A percentile compares a stretch with the other conserved stretches of the same genome.
Evolutionary conservation across 2,888 invertebrate genomes (phyloP).

Genomic region (Pterostichus madidus): DNA sequence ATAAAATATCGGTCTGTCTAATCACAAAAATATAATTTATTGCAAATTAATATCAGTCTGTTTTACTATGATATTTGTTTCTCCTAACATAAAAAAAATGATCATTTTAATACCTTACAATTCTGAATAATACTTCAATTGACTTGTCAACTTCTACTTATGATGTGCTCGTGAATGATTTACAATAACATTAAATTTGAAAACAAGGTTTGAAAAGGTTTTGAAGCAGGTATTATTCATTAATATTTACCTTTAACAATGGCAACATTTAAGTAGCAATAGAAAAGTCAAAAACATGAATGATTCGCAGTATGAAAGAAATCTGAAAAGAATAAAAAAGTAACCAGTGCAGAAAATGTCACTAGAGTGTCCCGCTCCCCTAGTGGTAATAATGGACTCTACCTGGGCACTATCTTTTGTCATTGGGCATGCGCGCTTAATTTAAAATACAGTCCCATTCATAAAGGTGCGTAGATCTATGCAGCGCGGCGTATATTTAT

Average conservation of each 20-base stretch:
- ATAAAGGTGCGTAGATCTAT: slow-evolving; percentile 30
- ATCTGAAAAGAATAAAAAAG: slow-evolving; percentile 49
- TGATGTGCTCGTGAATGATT: background rate
- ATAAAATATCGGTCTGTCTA: too few relatives aligned
- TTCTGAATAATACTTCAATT: background rate
- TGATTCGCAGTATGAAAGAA: slow-evolving; percentile 47
- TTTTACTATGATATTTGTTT: too few relatives aligned
- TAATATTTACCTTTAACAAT: slow-evolving; percentile 27
- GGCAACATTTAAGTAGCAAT: slow-evolving; percentile 34
- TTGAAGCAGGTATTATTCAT: slow-evolving; percentile 35
- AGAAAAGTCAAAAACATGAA: slow-evolving; percentile 50
- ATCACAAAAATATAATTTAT: too few relatives aligned
- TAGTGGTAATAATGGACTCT: slow-evolving; percentile 52
- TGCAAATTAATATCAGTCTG: too few relatives aligned
- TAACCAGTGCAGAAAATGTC: slow-evolving; percentile 58
- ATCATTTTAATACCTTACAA: too few relatives aligned
- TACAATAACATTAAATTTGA: slow-evolving; percentile 34
- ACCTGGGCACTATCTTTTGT: slow-evolving; percentile 56
- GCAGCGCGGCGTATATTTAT: slow-evolving; percentile 70
- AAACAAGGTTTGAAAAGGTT: slow-evolving; percentile 22
- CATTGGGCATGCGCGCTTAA: slow-evolving; percentile 53
- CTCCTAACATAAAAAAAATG: too few relatives aligned
- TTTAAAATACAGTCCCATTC: slow-evolving; percentile 53
- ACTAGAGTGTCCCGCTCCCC: slow-evolving; percentile 24
- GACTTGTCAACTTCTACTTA: background rate